Base-by-base conservation (phyloP, 92 coral and sea anemone species). In the Actinostola sp. region DNA sequence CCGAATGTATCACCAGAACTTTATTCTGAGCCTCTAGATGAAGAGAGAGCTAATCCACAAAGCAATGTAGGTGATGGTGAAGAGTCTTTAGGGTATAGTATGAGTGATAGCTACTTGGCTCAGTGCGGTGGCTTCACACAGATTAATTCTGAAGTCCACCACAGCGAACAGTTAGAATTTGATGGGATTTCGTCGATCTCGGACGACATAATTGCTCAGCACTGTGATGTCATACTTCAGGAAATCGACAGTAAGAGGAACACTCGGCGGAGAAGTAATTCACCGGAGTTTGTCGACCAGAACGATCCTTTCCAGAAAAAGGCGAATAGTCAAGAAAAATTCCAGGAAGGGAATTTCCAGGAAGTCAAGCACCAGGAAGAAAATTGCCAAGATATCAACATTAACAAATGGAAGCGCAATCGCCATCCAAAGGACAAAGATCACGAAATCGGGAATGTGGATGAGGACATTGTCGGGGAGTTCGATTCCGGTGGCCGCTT, bases 21-120 rank as follows among this genome's bases (percentile, higher is more conserved):
- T 21, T 90, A 83, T 73, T 87, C 97, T 3, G 97, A 90, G 67
- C 92, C 92, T 19, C 58, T 90, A 23, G 92, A 88, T 28, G 87
- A 60, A 21, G 85, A 87, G 0, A 82, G 66, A 17, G 48, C 46
- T 24, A 70, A 36, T 21, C 49, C 72, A 6, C 61, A 15, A 24
- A 33, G 57, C 53, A 28, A 34, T 27, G 53, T 25, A 8, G 61
- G 65, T 15, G 23, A 28, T 54, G 34, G 67, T 35, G 70, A 17
- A 5, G 85, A 78, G 46, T 87, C 90, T 21, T 27, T 90, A 66
- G 84, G 73, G 2, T 90, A 81, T 59, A 90, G 89, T 52, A 75
- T 90, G 80, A 90, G 92, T 71, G 97, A 90, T 66, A 84, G 89
- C 63, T 87, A 75, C 54, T 78, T 90, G 23, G 71, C 86, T 27